Conservation (phyloP, 2,113 vertebrate species). For the Noturus placidus region DNA sequence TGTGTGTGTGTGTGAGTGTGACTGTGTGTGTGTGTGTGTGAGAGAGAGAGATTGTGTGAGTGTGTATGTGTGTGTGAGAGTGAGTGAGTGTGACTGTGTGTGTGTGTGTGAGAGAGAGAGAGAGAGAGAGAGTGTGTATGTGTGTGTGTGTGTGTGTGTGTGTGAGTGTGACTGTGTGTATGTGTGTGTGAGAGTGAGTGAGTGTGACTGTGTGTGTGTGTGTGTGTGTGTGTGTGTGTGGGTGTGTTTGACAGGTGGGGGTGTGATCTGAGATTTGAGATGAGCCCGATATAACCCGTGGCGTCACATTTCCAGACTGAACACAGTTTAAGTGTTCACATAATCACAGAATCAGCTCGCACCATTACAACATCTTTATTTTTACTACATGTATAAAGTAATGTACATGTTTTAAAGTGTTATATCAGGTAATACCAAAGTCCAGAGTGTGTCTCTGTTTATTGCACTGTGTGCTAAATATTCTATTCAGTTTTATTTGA, state of each 20-base stretch:
- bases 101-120: too few relatives aligned
- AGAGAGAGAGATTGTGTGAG: too few relatives aligned
- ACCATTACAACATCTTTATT: slow-evolving; percentile 5
- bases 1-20: too few relatives aligned
- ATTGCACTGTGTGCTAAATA: neutral
- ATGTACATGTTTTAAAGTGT: neutral
- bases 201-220: neutral
- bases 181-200: too few relatives aligned
- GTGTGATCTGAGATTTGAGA: slow-evolving; percentile 28
- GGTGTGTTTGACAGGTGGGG: slow-evolving; percentile 12
- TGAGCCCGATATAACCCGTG: neutral
- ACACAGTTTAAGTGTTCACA: slow-evolving; percentile 41
- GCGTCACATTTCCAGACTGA: neutral
- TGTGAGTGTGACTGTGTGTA: too few relatives aligned
- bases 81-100: neutral
- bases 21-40: too few relatives aligned
- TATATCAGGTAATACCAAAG: neutral
- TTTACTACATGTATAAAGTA: neutral
- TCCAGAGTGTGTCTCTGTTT: neutral
- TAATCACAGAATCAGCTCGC: slow-evolving; percentile 6
- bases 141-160: neutral
- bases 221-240: slow-evolving; percentile 36
- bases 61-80: too few relatives aligned
- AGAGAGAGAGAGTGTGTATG: neutral
- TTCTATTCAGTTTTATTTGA: too few relatives aligned